Evolutionary conservation across 2,888 invertebrate species (phyloP), one percentile per base, ranked within the genome.

Genomic region (Perizoma flavofasciatum): DNA sequence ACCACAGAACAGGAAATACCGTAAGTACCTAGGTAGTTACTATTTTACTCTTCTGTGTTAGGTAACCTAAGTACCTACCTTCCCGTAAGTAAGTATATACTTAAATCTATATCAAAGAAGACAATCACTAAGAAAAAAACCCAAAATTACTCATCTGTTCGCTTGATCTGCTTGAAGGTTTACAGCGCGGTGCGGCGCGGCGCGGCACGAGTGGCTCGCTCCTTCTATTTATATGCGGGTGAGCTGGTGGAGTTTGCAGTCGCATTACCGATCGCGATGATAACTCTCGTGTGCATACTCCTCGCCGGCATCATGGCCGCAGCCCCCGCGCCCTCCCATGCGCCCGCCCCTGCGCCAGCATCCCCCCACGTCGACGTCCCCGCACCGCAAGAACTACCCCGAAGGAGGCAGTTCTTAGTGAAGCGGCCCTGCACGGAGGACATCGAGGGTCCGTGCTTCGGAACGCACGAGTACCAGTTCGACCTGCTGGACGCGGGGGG

Each of bases 391-490:
- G 37, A 60, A 46, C n/a, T 58, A 65, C 11, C 54, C 8, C 6
- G 8, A 3, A 45, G 74, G 34, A 67, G 67, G 49, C 56, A 69
- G 48, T 73, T 70, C 59, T 47, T 73, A 9, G 63, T 69, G 43
- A 68, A 65, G 41, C 55, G 59, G 37, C 70, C 69, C 4, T 77
- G 77, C 53, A 52, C 33, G 9, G 50, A 49, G 6, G 10, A 54
- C 44, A 49, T 56, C 7, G 48, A 53, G 0, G 52, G 48, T 3
- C 59, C 65, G 5, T 74, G 72, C 61, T 52, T 37, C 35, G 65
- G 45, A 6, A 22, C 70, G 68, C 69, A 74, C 71, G 60, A 66
- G 61, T 41, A 63, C 61, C 7, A 37, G 37, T 37, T 37, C 37
- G 8, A 37, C 8, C 6, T 37, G 37, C 6, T 37, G 37, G 37